Base-by-base conservation (phyloP, 2,113 vertebrate species). In the Semnornis frantzii region DNA sequence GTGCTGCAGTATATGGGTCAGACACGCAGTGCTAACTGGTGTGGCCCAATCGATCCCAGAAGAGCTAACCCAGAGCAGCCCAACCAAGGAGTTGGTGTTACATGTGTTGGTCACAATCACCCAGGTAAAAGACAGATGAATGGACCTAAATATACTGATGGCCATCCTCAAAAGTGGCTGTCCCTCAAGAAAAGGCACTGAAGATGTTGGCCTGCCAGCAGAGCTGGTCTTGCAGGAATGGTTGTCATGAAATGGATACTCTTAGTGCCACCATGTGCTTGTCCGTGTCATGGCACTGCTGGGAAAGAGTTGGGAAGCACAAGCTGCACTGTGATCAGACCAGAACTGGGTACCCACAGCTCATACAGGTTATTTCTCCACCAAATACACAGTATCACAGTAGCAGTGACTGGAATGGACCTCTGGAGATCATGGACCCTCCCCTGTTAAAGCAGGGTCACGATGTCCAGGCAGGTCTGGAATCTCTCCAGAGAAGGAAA, bases 1-100 rank as follows among this genome's bases (percentile, higher is more conserved):
- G 85, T 7, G 14, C 5, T 52, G 54, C 64, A 71, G 87, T 89
- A 72, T 42, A 17, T 72, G 90, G 93, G 90, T 66, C 90, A 94
- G 59, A 4, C 89, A 81, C 44, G 18, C 62, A 10, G 52, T 2
- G 78, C 19, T 81, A 75, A 88, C 75, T 42, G 88, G 82, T 0
- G 11, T 11, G 46, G 50, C 79, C 60, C 80, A n/a, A 50, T 37
- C 60, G 25, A 15, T 19, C 59, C 68, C 82, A 77, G 60, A 79
- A 66, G 16, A 42, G 42, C 42, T 42, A 46, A 46, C 15, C 44
- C 44, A 46, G 44, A 46, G 44, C 44, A 46, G 33, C 6, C 63
- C 64, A 23, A 3, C n/a, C 39, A 12, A 89, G 66, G 39, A 79
- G 23, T 2, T 34, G 54, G 44, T 25, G 72, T 15, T 44, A 4